phyloP scores from a whole-genome alignment of 2,113 vertebrate genomes.

The Hippocampus guttulatus region DNA sequence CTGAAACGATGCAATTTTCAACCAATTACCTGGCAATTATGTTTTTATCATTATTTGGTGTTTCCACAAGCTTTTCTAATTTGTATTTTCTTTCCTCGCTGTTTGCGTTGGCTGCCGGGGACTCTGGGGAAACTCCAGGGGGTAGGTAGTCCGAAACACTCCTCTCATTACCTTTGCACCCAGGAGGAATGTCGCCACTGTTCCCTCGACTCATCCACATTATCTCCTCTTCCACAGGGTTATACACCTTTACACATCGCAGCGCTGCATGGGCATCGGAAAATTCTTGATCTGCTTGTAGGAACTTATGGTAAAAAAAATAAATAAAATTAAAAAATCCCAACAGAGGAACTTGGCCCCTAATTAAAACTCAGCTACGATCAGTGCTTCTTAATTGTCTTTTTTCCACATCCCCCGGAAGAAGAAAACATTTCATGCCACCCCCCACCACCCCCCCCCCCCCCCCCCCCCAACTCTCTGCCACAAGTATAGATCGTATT shows the following conservation, averaged over 20 bases:
- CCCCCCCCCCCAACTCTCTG: too few species aligned
- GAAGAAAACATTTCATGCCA: too few species aligned
- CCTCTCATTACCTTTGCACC: background rate
- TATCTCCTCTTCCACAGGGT: constrained; percentile 57
- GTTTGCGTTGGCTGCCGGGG: constrained; percentile 47
- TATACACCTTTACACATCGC: constrained; percentile 80
- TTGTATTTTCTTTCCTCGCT: constrained; percentile 56
- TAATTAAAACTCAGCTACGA: background rate
- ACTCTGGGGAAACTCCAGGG: constrained; percentile 68
- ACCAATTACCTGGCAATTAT: constrained; percentile 74
- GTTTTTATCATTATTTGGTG: constrained; percentile 71
- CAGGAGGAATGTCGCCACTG: constrained; percentile 8
- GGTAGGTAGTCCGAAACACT: constrained; percentile 56
- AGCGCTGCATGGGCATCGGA: constrained; percentile 71
- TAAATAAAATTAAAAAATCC: background rate
- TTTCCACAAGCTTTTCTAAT: constrained; percentile 77
- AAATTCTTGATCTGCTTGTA: constrained; percentile 72
- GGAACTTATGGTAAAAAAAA: constrained; percentile 68
- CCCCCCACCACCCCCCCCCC: too few species aligned
- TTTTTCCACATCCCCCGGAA: too few species aligned
- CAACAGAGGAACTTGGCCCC: too few species aligned
- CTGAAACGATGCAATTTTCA: constrained; percentile 63
- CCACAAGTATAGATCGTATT: too few species aligned
- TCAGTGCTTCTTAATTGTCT: too few species aligned
- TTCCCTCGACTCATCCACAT: background rate